Evolutionary conservation across 1,140 invertebrate genomes (phyloP), one percentile per base, ranked within the genome.

Genomic region (Ceratosolen solmsi): DNA sequence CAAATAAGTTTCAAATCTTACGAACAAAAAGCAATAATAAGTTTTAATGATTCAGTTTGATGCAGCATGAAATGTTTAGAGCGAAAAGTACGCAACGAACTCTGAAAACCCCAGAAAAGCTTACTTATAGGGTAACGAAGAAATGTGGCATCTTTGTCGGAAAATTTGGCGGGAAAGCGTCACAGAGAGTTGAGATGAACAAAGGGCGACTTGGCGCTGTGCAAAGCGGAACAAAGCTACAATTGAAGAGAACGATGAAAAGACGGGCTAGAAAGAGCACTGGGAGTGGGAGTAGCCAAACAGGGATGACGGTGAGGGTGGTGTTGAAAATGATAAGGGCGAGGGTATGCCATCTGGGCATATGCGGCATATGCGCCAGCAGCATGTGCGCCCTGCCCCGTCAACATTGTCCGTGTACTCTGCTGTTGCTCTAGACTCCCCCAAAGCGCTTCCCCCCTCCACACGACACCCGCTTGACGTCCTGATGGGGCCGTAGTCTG

Each of bases 291-390:
- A 68, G 36, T 11, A n/a, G 5, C 5, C 63, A 38, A n/a, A 38
- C 36, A 68, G 36, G 36, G 63, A 0, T 11, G 33, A 0, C 8
- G 33, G 33, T 13, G 63, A 68, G 63, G 63, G 63, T 68, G 33
- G 33, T 33, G 5, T 17, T 38, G 63, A 33, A 68, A 65, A 68
- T 68, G 63, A 68, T 68, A 68, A 68, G 63, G 63, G 63, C 36
- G 27, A 27, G 25, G 20, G 33, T 11, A 20, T 4, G 22, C 63
- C 63, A 68, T 68, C 63, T 68, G 63, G 63, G 36, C 63, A 46
- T 46, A 13, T 46, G 33, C 63, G 20, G 63, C 63, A 68, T 68
- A 68, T 68, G 63, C 33, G 63, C 17, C 36, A 0, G 17, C 17
- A 20, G 36, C 36, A 68, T 68, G 63, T 68, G 36, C 17, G 22